Base-by-base conservation (phyloP, 2,888 invertebrate genomes). In the Drosophila yooni region DNA sequence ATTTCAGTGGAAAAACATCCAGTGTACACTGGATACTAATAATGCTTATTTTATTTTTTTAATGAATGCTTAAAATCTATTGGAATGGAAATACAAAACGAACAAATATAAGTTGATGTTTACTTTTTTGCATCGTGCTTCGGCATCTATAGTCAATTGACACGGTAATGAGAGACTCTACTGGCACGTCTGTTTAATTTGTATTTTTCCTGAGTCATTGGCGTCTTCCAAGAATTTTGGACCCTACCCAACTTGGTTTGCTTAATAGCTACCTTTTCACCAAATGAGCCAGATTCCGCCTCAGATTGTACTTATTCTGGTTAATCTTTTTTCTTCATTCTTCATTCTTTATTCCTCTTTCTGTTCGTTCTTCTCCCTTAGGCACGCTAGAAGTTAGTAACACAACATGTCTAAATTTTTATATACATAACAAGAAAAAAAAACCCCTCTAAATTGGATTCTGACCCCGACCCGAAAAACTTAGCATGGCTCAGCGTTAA, bases 381-480 rank as follows among this genome's bases (percentile, higher is more conserved):
- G 2, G 8, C 25, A 25, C 46, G 21, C 15, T 46, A 25, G 4
- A 46, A 46, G 46, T 15, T 15, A 25, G 15, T 8, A 25, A 46
- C 27, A 46, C 3, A 46, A 25, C 46, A 15, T 15, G 43, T 43
- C 43, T 43, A 43, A 25, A n/a, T 51, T 11, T 13, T 31, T 51
- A n/a, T 29, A n/a, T 51, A 25, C 6, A 50, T 50, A 51, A 29
- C 3, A 13, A 21, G 2, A 10, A 29, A n/a, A n/a, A n/a, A 18
- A 11, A 18, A 15, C n/a, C 27, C n/a, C 27, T 27, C 21, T 18
- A 29, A 25, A 31, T 43, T 29, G 46, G 53, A 25, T 25, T 53
- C 27, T 62, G 62, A 62, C 70, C 70, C 46, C 70, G 77, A 63
- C 75, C 63, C 52, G 29, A 56, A 50, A 72, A 67, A 63, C 15